phyloP scores from a whole-genome alignment of 2,888 invertebrate species.

The Trissonchulus sp. region DNA sequence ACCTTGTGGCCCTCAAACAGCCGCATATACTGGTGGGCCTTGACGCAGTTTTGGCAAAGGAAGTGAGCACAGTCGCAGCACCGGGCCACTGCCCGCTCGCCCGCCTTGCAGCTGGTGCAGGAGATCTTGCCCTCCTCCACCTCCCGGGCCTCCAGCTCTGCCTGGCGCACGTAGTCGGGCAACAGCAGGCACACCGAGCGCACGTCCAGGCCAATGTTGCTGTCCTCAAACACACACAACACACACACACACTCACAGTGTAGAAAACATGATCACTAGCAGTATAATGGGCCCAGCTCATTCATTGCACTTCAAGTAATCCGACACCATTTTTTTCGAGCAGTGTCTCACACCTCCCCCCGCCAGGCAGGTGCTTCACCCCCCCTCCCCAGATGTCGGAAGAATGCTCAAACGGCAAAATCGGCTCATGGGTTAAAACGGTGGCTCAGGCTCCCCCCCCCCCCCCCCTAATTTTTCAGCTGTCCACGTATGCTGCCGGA shows the following conservation, averaged over 20 bases:
- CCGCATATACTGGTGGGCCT: constrained; percentile 91
- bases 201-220: constrained; percentile 48
- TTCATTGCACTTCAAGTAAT: background rate
- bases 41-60: constrained; percentile 84
- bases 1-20: constrained; percentile 83
- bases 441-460: too few relatives aligned
- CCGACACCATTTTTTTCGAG: too few relatives aligned
- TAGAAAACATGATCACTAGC: background rate
- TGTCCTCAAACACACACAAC: constrained; percentile 37
- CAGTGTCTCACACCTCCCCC: too few relatives aligned
- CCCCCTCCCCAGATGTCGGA: too few relatives aligned
- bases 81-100: constrained; percentile 84
- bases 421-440: too few relatives aligned
- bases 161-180: constrained; percentile 74
- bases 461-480: too few relatives aligned
- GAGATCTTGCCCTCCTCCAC: constrained; percentile 65
- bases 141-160: constrained; percentile 57
- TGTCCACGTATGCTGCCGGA: too few relatives aligned
- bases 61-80: constrained; percentile 92
- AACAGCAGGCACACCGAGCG: constrained; percentile 66
- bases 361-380: too few relatives aligned
- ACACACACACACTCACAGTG: constrained; percentile 24
- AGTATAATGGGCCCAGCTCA: background rate
- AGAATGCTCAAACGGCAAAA: too few relatives aligned
- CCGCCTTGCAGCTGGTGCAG: constrained; percentile 90